Base-by-base conservation (phyloP, 2,113 vertebrate species). In the Upupa epops region DNA sequence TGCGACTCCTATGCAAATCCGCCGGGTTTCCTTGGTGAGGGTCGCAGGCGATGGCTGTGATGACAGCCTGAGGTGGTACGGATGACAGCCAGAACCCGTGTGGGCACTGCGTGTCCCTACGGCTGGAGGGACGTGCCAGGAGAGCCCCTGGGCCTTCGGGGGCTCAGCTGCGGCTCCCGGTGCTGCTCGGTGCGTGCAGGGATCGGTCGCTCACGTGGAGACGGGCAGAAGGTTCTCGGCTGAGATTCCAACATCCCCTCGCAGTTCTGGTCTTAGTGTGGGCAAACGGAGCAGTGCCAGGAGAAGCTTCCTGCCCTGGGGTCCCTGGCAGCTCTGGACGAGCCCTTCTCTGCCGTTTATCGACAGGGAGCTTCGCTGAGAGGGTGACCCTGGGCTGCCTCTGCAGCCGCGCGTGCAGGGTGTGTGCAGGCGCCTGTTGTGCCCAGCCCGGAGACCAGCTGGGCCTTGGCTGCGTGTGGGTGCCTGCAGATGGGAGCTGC, bases 1-100 rank as follows among this genome's bases (percentile, higher is more conserved):
- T 97, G 97, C 94, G 96, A 97, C 96, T 97, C 97, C 97, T 96
- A 98, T 97, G 97, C 94, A 97, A 96, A 97, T 92, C 68, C 18
- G 79, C 89, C 92, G 93, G 97, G 97, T 97, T 97, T 93, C 95
- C 96, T 97, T 97, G 96, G 97, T 97, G 96, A 96, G 94, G 83
- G 96, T 96, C 97, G 97, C 96, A 95, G 21, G 95, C 95, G 80
- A 87, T 90, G 93, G 96, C 96, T 90, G 93, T 96, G 94, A 96
- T 97, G 96, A 87, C 51, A 87, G 91, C 88, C 93, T 83, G 81
- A 94, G 95, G 92, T 96, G 85, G 77, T 97, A 97, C n/a, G n/a
- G n/a, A n/a, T n/a, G n/a, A n/a, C n/a, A n/a, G n/a, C n/a, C n/a
- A n/a, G n/a, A n/a, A n/a, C n/a, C n/a, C n/a, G n/a, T n/a, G n/a